phyloP scores from a whole-genome alignment of 2,113 vertebrate genomes.

The Craseonycteris thonglongyai region DNA sequence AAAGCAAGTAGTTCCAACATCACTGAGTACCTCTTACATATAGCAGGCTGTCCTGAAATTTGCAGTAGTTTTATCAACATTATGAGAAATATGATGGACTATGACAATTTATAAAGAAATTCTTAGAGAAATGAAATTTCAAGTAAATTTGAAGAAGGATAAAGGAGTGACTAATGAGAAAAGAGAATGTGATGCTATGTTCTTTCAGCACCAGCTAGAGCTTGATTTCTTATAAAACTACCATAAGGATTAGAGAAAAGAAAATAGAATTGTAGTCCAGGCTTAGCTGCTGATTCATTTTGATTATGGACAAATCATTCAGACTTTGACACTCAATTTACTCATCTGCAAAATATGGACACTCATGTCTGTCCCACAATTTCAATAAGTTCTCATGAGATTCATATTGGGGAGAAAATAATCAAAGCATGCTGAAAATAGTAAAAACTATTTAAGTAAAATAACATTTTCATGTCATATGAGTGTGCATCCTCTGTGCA shows the following conservation, averaged over 20 bases:
- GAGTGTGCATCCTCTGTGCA: not conserved
- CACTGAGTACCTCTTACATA: not conserved
- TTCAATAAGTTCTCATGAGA: not conserved
- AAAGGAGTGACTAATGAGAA: not conserved
- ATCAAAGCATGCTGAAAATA: not conserved
- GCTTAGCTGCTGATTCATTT: not conserved
- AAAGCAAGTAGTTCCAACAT: not conserved
- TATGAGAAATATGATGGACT: not conserved
- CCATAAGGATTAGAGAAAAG: not conserved
- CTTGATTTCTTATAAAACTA: not conserved
- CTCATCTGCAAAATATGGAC: not conserved
- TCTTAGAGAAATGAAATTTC: not conserved
- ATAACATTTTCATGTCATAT: not conserved
- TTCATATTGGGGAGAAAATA: not conserved
- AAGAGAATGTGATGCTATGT: not conserved
- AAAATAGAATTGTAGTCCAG: not conserved
- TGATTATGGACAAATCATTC: not conserved
- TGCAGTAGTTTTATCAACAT: not conserved
- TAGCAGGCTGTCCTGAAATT: not conserved
- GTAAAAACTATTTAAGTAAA: not conserved
- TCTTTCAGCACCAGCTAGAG: not conserved
- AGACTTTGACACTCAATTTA: not conserved
- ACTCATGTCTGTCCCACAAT: not conserved
- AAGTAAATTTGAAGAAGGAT: not conserved
- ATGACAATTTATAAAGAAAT: not conserved